Percentiles rank a stretch among this genome's conserved stretches.
phyloP scores from a whole-genome alignment of 2,888 invertebrate species.

The Cerceris ruficornis region DNA sequence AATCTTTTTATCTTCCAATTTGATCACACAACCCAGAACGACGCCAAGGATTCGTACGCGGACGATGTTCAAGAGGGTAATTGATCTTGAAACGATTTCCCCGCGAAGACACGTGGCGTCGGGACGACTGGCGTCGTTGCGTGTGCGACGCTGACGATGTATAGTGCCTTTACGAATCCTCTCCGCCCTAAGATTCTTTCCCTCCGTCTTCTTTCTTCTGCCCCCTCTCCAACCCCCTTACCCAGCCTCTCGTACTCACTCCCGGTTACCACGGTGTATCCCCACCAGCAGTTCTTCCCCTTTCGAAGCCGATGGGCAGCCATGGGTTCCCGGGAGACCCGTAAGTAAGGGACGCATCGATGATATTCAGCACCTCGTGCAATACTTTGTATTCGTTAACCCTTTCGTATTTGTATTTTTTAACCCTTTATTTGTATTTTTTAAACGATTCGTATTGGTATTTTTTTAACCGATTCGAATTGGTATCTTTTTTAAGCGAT shows the following conservation, averaged over 20 bases:
- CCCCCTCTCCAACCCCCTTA: constrained; percentile 17
- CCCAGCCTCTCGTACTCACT: constrained; percentile 25
- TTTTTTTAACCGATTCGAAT: background rate
- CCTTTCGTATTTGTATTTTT: background rate
- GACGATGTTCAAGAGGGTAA: background rate
- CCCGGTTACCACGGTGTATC: constrained; percentile 23
- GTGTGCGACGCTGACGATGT: constrained; percentile 52
- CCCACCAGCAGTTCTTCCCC: constrained; percentile 56
- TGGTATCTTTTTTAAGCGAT: background rate
- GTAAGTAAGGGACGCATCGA: constrained; percentile 55
- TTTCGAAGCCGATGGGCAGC: constrained; percentile 54
- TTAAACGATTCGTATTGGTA: background rate
- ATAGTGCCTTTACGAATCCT: constrained; percentile 52
- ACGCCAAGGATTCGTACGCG: no score
- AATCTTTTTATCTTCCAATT: no score
- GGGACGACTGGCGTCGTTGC: constrained; percentile 67
- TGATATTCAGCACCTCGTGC: constrained; percentile 23
- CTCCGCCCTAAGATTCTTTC: constrained; percentile 58
- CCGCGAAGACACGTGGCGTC: constrained; percentile 68
- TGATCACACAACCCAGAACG: no score
- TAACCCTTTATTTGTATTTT: no score
- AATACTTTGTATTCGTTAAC: background rate
- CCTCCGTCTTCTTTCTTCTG: constrained; percentile 45
- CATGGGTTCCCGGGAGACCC: constrained; percentile 43
- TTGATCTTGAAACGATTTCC: background rate